Conservation (phyloP, 1,140 invertebrate species). For the Diorhabda carinulata region DNA sequence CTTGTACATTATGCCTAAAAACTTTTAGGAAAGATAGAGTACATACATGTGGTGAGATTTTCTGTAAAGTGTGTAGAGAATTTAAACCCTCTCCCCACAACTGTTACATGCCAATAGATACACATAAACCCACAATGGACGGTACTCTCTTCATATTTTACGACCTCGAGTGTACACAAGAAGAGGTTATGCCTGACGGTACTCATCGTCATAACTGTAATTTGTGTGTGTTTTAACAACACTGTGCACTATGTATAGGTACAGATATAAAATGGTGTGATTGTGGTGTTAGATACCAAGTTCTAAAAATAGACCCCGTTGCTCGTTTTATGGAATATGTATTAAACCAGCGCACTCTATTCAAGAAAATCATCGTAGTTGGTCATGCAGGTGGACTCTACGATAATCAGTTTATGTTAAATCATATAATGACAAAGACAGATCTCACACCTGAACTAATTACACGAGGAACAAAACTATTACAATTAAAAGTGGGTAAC, state of each 20-base stretch:
- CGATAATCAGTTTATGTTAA: conserved; percentile 10
- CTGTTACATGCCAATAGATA: not conserved
- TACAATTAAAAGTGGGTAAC: conserved; percentile 2
- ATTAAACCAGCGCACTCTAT: conserved; percentile 1
- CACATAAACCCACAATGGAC: no score
- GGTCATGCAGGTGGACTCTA: conserved; percentile 4
- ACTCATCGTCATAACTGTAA: no score
- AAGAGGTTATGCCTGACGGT: no score
- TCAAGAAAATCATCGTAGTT: conserved; percentile 8
- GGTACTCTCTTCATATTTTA: no score
- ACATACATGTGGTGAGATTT: no score
- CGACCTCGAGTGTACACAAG: no score
- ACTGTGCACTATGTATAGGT: conserved; percentile 10
- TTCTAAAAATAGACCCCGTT: conserved; percentile 4
- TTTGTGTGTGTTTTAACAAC: conserved; percentile 7
- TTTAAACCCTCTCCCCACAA: no score
- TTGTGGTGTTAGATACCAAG: conserved; percentile 6
- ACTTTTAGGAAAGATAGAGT: no score
- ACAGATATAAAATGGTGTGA: conserved; percentile 4
- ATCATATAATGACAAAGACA: conserved; percentile 13
- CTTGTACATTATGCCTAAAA: no score
- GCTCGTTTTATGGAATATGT: conserved; percentile 3
- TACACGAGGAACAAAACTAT: conserved; percentile 9
- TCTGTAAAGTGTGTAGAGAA: no score
- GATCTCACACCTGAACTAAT: conserved; percentile 10